Conservation (phyloP, 30 jellyfish, hydroid and myxozoan genomes). For the Pelagia noctiluca region DNA sequence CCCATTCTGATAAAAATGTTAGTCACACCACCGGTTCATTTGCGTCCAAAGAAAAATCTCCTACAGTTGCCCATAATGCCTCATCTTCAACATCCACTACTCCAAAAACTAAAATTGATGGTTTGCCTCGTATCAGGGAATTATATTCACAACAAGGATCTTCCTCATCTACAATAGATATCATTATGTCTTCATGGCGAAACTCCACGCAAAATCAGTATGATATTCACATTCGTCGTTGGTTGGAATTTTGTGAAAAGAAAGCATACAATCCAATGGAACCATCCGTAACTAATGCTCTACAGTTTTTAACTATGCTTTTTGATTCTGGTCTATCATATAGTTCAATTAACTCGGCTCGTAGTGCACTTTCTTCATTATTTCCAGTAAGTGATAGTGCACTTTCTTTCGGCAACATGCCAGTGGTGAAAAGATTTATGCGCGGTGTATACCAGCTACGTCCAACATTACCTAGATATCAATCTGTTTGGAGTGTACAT, state of each 20-base stretch:
- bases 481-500: constrained; percentile 22
- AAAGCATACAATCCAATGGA: constrained; percentile 6
- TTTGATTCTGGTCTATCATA: constrained; percentile 39
- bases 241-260: constrained; percentile 34
- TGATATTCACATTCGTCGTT: constrained; percentile 5
- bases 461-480: constrained; percentile 18
- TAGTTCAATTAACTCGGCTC: constrained; percentile 26
- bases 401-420: constrained; percentile 21
- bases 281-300: constrained; percentile 26
- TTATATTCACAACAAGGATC: constrained; percentile 1
- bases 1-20: constrained; percentile 25
- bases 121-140: constrained; percentile 57
- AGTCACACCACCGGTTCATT: constrained; percentile 15
- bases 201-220: constrained; percentile 4
- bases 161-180: constrained; percentile 1
- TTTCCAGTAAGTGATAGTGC: neutral
- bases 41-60: constrained; percentile 4
- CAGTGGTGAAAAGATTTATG: constrained; percentile 5
- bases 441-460: constrained; percentile 24
- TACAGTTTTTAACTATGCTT: constrained; percentile 16
- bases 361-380: constrained; percentile 35
- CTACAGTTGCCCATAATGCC: neutral
- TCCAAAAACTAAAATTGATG: constrained; percentile 20
- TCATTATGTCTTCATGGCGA: constrained; percentile 36
- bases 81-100: constrained; percentile 36